Conservation (phyloP, 2,888 invertebrate genomes). For the Bombyx huttoni region DNA sequence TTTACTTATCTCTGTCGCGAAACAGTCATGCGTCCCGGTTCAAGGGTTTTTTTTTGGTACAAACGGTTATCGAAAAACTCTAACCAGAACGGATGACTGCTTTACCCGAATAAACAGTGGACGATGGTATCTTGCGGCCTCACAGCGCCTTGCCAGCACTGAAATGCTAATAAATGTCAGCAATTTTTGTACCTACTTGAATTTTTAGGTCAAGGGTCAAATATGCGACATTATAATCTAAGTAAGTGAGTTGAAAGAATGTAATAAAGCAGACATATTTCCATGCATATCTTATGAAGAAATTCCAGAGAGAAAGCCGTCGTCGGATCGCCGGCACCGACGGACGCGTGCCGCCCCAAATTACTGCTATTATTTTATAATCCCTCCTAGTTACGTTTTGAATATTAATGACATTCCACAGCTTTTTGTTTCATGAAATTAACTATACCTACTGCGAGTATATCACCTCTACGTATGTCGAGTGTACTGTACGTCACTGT, state of each 20-base stretch:
- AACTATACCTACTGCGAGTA: constrained; percentile 17
- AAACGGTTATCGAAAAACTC: too few species aligned
- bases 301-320: constrained; percentile 43
- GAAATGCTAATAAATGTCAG: not conserved
- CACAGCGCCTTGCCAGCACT: not conserved
- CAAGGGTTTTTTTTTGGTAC: too few species aligned
- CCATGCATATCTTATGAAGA: constrained; percentile 65
- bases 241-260: constrained; percentile 49
- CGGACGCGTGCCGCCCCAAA: constrained; percentile 57
- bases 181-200: not conserved
- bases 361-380: constrained; percentile 73
- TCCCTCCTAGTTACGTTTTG: constrained; percentile 69
- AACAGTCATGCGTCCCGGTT: too few species aligned
- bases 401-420: constrained; percentile 70
- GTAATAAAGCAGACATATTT: constrained; percentile 66
- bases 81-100: too few species aligned
- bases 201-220: constrained; percentile 16
- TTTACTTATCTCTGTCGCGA: too few species aligned
- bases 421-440: constrained; percentile 47
- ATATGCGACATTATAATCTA: constrained; percentile 24
- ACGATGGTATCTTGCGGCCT: too few species aligned
- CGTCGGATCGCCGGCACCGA: constrained; percentile 18
- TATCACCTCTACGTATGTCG: not conserved
- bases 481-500: not conserved
- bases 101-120: too few species aligned